A percentile compares a stretch with the other conserved stretches of the same genome.
Conservation (phyloP, 2,797 vertebrate genomes). For the Dermochelys coriacea region DNA sequence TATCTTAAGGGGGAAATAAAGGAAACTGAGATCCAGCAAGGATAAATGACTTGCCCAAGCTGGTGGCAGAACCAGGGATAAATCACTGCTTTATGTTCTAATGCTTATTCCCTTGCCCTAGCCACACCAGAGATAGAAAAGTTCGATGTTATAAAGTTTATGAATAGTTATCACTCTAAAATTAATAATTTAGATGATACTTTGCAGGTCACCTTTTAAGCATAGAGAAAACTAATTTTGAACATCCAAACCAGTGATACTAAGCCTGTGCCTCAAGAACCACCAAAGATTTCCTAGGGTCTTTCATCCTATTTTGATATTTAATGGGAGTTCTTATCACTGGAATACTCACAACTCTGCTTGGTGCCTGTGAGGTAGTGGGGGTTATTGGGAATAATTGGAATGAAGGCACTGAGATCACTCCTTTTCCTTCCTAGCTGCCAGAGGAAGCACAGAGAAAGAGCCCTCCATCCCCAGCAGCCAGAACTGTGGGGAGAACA, state of each 20-base stretch:
- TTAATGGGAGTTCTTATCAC: neutral
- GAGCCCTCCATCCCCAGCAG: neutral
- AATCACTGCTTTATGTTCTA: neutral
- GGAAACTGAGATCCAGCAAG: neutral
- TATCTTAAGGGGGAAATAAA: neutral
- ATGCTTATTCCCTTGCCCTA: neutral
- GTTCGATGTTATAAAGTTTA: neutral
- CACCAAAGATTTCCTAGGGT: neutral
- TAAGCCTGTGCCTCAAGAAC: neutral
- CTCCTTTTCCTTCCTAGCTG: accelerated
- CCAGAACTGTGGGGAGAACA: neutral
- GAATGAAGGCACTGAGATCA: neutral
- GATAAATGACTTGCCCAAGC: neutral
- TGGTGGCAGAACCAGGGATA: no score
- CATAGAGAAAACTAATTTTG: neutral
- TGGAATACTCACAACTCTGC: neutral
- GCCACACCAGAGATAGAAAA: neutral
- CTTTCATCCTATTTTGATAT: conserved; percentile 14
- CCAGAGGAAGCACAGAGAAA: neutral
- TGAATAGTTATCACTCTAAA: neutral
- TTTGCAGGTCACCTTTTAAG: neutral
- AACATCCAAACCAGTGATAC: neutral
- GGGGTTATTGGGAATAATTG: neutral
- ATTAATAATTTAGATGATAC: neutral
- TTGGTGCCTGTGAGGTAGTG: neutral